Conservation (phyloP, 2,888 invertebrate species). For the Agrotis clavis region DNA sequence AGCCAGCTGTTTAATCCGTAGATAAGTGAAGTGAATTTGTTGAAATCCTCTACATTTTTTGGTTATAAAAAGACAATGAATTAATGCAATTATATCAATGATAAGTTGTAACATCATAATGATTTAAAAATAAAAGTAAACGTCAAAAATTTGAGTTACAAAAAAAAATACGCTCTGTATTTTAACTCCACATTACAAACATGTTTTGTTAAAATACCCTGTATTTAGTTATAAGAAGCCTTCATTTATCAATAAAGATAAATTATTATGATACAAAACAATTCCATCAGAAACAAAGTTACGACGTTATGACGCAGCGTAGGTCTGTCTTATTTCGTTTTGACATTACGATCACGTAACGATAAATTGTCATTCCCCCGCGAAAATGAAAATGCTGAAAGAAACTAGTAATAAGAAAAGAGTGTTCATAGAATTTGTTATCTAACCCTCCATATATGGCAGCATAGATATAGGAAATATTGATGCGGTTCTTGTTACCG, state of each 20-base stretch:
- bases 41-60: too few relatives aligned
- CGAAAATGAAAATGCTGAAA: slow-evolving; percentile 40
- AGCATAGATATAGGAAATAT: slow-evolving; percentile 34
- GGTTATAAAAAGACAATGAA: too few relatives aligned
- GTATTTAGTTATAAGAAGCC: too few relatives aligned
- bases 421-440: slow-evolving; percentile 30
- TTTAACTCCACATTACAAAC: too few relatives aligned
- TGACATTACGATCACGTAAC: slow-evolving; percentile 43
- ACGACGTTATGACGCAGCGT: slow-evolving; percentile 14
- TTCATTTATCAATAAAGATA: not conserved
- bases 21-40: too few relatives aligned
- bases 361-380: slow-evolving; percentile 42
- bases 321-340: slow-evolving; percentile 16
- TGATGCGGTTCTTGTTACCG: slow-evolving; percentile 14
- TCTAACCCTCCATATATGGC: slow-evolving; percentile 30
- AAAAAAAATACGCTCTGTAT: too few relatives aligned
- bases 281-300: not conserved
- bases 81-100: too few relatives aligned
- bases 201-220: too few relatives aligned
- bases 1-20: too few relatives aligned
- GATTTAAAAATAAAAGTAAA: too few relatives aligned
- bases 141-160: too few relatives aligned
- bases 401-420: slow-evolving; percentile 41
- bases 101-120: too few relatives aligned
- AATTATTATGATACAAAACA: not conserved